Evolutionary conservation across 2,797 vertebrate genomes (phyloP).

Genomic region (Characodon lateralis): DNA sequence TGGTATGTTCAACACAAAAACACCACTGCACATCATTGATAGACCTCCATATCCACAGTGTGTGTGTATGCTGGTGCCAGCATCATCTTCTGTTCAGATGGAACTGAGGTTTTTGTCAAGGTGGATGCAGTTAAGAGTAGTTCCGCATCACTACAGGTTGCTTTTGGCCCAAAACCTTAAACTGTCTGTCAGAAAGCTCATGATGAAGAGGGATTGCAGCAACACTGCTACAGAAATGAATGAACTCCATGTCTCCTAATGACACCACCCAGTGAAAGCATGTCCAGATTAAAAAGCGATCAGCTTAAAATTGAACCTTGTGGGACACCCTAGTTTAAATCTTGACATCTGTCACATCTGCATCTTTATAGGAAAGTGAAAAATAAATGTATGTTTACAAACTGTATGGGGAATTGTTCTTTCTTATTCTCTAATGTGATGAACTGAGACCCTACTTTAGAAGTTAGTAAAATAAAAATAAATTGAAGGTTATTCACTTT

Average conservation of each 20-base stretch:
- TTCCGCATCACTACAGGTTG: no score
- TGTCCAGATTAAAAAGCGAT: background rate
- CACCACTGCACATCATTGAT: no score
- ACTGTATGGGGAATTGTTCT: background rate
- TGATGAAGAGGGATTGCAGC: background rate
- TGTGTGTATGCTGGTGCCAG: no score
- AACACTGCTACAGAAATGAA: background rate
- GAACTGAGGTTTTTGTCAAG: no score
- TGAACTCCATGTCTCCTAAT: background rate
- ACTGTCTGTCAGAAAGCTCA: no score
- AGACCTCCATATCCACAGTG: no score
- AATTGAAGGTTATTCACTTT: background rate
- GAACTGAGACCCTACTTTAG: background rate
- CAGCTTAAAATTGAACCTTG: background rate
- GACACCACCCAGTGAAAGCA: background rate
- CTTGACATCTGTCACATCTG: no score
- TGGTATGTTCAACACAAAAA: no score
- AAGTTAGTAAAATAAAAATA: no score
- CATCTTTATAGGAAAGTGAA: background rate
- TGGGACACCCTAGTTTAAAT: background rate
- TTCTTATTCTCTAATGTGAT: background rate
- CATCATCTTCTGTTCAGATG: no score
- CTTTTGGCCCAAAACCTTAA: no score
- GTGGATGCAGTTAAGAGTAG: no score
- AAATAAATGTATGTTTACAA: background rate